Percentiles rank a stretch among this genome's conserved stretches.
phyloP scores from a whole-genome alignment of 2,113 vertebrate genomes.

The Galbula dea region DNA sequence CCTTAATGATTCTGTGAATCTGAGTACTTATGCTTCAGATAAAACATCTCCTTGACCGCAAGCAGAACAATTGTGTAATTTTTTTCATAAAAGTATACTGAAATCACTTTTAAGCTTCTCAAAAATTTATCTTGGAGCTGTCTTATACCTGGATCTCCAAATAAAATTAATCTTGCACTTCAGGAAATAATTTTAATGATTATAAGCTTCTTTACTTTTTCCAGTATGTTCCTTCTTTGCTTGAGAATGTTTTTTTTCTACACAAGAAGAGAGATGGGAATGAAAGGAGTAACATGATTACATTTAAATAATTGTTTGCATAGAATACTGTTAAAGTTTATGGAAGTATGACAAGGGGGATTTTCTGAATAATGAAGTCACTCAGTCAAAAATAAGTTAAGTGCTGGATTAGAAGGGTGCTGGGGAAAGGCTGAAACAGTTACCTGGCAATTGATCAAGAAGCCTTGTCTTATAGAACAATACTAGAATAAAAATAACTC shows the following conservation, averaged over 20 bases:
- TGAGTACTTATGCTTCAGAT: neutral
- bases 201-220: neutral
- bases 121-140: neutral
- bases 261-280: neutral
- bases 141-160: neutral
- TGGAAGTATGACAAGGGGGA: neutral
- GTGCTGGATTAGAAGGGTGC: slow-evolving; percentile 24
- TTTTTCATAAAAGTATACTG: neutral
- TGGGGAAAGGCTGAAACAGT: slow-evolving; percentile 35
- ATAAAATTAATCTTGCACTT: neutral
- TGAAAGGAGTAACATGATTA: neutral
- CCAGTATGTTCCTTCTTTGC: neutral
- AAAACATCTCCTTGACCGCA: neutral
- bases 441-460: slow-evolving; percentile 63
- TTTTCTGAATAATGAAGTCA: slow-evolving; percentile 54
- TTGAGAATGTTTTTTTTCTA: neutral
- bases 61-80: neutral
- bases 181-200: neutral
- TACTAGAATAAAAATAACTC: slow-evolving; percentile 62
- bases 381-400: slow-evolving; percentile 66
- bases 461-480: slow-evolving; percentile 65
- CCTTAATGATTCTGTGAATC: too few species aligned
- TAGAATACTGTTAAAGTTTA: slow-evolving; percentile 9
- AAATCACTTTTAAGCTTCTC: neutral
- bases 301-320: slow-evolving; percentile 1